A percentile compares a stretch with the other conserved stretches of the same genome.
These are phyloP conservation scores for Merluccius polli DNA, from an alignment of 2,797 vertebrate species.

Conservation along the genomic window DNA sequence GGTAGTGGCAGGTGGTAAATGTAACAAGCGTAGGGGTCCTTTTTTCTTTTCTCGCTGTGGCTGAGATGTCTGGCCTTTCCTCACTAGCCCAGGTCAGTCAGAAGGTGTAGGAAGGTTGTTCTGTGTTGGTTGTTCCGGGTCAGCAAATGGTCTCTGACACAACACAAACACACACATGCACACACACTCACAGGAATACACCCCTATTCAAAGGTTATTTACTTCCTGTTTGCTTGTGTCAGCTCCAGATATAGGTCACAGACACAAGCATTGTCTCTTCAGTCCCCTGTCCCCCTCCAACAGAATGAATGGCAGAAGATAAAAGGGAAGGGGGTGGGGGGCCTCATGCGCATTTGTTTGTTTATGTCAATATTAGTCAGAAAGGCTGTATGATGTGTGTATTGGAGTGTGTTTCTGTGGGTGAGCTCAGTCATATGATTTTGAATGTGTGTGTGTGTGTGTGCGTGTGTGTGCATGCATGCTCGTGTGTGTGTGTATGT, in stretches of 20 bases:
- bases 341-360: background rate
- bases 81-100: slow-evolving; percentile 4
- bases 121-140: slow-evolving; percentile 30
- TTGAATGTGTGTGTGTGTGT: slow-evolving; percentile 14
- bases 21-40: background rate
- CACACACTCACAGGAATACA: slow-evolving; percentile 21
- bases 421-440: slow-evolving; percentile 13
- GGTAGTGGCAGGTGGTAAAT: background rate
- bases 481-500: slow-evolving; percentile 7
- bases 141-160: slow-evolving; percentile 6
- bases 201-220: slow-evolving; percentile 39
- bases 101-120: slow-evolving; percentile 16
- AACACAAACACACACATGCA: background rate
- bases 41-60: background rate
- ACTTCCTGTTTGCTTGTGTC: slow-evolving; percentile 62
- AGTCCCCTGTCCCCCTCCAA: slow-evolving; percentile 36
- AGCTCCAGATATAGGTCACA: slow-evolving; percentile 46
- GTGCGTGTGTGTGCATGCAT: slow-evolving; percentile 22
- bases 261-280: slow-evolving; percentile 40
- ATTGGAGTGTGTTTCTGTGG: slow-evolving; percentile 9
- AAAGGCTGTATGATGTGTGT: background rate
- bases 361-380: background rate
- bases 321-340: background rate
- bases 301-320: background rate
- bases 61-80: background rate